Base-by-base conservation (phyloP, 2,888 invertebrate species). In the Eutolmus rufibarbis region DNA sequence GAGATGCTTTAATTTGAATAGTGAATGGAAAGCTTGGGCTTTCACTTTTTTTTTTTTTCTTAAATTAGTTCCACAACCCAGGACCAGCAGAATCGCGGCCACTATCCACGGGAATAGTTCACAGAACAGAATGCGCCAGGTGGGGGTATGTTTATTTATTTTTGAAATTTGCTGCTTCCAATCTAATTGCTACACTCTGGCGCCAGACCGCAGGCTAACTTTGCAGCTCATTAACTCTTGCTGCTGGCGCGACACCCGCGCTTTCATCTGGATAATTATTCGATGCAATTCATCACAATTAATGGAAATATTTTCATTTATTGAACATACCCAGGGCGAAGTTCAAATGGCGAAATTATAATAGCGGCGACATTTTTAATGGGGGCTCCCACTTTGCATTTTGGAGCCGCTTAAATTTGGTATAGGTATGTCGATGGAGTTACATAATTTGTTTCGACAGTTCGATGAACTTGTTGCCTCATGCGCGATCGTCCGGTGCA, bases 401-500 rank as follows among this genome's bases (percentile, higher is more conserved):
- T 66, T 23, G 19, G 8, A 66, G 66, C 2, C 66, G 23, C 28
- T 66, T 23, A 23, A 66, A 66, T 66, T n/a, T 56, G 19, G 19
- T 56, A 19, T 56, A 8, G 66, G 23, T 28, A 66, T 66, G 28
- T 66, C 9, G 23, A 23, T 0, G 19, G 9, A 19, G 51, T 79
- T 79, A 31, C 51, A 51, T 79, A 79, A 79, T 79, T 79, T 46
- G 43, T 79, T 79, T 79, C 51, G 40, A 34, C 79, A 34, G 79
- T 79, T 79, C 79, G 51, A 51, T 79, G 79, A 79, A 79, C 79
- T 66, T 66, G 28, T 66, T 66, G 66, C 66, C 66, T 66, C 66
- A 66, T 28, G 43, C 43, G 23, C 66, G 23, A 28, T 12, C 19
- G 66, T 28, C 12, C 19, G 66, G 66, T 66, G 66, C 8, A 66